phyloP scores from a whole-genome alignment of 2,888 invertebrate genomes.

The Xanthorhoe spadicearia region DNA sequence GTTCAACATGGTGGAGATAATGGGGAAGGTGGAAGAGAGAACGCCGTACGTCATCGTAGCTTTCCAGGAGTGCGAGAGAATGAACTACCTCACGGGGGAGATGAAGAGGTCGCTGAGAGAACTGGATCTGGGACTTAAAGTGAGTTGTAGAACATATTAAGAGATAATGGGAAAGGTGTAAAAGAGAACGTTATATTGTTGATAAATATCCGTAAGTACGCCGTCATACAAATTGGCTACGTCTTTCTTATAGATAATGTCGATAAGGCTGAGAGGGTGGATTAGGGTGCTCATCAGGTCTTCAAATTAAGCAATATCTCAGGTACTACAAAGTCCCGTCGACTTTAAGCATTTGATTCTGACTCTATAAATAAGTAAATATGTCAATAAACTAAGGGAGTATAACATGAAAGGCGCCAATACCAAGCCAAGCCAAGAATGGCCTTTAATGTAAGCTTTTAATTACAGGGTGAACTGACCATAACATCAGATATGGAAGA shows the following conservation, averaged over 20 bases:
- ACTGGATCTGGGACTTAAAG: constrained; percentile 96
- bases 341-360: no score
- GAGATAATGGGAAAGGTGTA: background rate
- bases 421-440: no score
- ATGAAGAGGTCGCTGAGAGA: constrained; percentile 96
- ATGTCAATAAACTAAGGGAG: no score
- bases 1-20: constrained; percentile 97
- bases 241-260: no score
- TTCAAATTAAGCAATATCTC: no score
- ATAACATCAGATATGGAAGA: constrained; percentile 99
- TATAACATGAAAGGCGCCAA: no score
- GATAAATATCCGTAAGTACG: no score
- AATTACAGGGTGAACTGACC: constrained; percentile 93
- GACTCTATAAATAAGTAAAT: no score
- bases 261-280: no score
- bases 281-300: no score
- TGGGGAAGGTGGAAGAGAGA: constrained; percentile 97
- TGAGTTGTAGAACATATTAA: constrained; percentile 54
- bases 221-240: no score
- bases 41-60: constrained; percentile 98
- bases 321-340: background rate
- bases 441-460: background rate
- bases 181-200: background rate
- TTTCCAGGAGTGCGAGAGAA: constrained; percentile 97
- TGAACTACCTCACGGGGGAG: constrained; percentile 96